phyloP scores from a whole-genome alignment of 2,797 vertebrate species.

The Hylomyscus alleni region DNA sequence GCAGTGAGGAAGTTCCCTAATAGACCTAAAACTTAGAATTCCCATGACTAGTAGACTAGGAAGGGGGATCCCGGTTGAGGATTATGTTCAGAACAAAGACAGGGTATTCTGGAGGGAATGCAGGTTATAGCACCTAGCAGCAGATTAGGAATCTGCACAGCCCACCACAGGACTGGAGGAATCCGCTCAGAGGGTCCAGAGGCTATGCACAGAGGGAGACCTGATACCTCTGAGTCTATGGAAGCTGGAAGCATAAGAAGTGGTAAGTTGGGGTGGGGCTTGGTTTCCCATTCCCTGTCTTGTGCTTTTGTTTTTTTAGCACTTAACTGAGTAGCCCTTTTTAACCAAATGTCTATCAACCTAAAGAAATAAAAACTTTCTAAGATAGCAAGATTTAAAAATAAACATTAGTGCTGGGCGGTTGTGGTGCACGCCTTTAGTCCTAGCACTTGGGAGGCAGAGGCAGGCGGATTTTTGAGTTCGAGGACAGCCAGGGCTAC shows the following conservation, averaged over 20 bases:
- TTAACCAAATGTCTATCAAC: neutral
- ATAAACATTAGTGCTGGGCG: neutral
- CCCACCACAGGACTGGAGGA: neutral
- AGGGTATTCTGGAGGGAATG: neutral
- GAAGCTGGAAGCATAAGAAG: constrained; percentile 1
- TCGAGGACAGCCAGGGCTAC: no score
- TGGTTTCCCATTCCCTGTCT: neutral
- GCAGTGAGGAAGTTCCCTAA: neutral
- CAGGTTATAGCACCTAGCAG: neutral
- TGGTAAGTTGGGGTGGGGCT: neutral
- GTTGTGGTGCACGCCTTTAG: neutral
- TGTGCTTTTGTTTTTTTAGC: neutral
- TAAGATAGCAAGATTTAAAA: neutral
- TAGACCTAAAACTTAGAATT: neutral
- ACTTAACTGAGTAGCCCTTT: neutral
- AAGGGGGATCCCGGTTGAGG: accelerated
- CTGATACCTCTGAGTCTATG: neutral
- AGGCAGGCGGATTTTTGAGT: no score
- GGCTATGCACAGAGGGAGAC: neutral
- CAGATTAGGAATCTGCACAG: neutral
- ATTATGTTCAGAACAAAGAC: neutral
- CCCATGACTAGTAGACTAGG: neutral
- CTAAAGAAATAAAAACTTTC: neutral
- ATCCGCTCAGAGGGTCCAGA: neutral
- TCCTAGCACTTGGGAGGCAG: neutral